Evolutionary conservation across 2,797 vertebrate species (phyloP).

Genomic region (Chaetodon trifasciatus): DNA sequence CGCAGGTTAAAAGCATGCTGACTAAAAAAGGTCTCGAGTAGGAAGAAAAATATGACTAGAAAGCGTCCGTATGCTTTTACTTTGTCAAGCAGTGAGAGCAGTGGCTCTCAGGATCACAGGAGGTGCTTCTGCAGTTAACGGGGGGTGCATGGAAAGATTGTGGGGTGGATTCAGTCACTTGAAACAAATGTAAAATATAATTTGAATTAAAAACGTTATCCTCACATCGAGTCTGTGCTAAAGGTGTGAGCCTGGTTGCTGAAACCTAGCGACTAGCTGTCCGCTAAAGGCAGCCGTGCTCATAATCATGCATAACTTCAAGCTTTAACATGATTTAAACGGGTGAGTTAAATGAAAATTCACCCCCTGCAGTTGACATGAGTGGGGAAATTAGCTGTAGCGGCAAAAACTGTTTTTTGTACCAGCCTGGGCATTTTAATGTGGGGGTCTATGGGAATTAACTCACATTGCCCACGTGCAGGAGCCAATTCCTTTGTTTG

Average conservation of each 20-base stretch:
- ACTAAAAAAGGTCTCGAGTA: conserved; percentile 2
- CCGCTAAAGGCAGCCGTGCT: no score
- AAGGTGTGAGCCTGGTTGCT: neutral
- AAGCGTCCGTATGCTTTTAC: neutral
- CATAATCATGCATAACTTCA: no score
- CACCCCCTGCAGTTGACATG: no score
- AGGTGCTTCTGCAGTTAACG: neutral
- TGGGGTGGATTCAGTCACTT: neutral
- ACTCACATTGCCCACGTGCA: neutral
- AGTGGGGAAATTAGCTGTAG: no score
- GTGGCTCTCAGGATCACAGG: neutral
- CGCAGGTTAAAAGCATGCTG: conserved; percentile 45
- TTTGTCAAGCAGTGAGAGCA: conserved; percentile 6
- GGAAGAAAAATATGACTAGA: conserved; percentile 8
- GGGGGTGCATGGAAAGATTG: neutral
- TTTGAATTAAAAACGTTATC: neutral
- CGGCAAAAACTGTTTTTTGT: no score
- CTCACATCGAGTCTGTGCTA: neutral
- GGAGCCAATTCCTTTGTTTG: neutral
- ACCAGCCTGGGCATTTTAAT: no score
- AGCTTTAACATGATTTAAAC: no score
- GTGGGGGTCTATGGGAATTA: no score
- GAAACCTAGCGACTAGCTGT: no score
- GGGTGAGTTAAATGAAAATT: no score
- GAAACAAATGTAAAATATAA: neutral